Percentiles rank a stretch among this genome's conserved stretches.
phyloP scores from a whole-genome alignment of 2,888 invertebrate species.

The Cerastis rubricosa region DNA sequence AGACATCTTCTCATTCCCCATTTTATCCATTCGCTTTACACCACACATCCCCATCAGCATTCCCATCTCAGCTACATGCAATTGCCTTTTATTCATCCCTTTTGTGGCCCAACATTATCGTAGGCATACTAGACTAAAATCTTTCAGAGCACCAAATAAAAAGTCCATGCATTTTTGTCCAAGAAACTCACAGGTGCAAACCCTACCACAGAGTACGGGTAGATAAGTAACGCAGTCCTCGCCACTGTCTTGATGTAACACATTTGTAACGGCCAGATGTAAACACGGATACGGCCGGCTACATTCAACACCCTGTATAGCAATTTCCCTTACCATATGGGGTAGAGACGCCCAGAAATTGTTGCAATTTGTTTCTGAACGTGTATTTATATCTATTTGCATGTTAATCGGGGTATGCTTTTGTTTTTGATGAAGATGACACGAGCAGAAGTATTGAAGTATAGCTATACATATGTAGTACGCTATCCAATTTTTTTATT shows the following conservation, averaged over 20 bases:
- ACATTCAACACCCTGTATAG: conserved; percentile 80
- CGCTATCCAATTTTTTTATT: neutral
- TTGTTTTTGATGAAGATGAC: conserved; percentile 25
- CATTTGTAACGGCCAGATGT: conserved; percentile 89
- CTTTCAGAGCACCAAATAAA: neutral
- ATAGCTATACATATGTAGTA: neutral
- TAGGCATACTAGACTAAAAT: too few relatives aligned
- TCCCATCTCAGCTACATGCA: too few relatives aligned
- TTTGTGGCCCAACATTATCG: too few relatives aligned
- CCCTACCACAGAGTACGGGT: conserved; percentile 73
- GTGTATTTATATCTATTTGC: conserved; percentile 49
- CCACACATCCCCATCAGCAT: too few relatives aligned
- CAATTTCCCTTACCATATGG: conserved; percentile 75
- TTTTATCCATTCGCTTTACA: too few relatives aligned
- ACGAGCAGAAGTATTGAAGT: neutral
- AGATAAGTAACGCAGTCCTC: conserved; percentile 83
- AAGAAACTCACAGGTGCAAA: conserved; percentile 51
- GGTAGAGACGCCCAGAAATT: conserved; percentile 66
- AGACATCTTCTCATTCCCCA: too few relatives aligned
- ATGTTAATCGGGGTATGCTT: conserved; percentile 52
- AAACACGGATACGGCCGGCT: conserved; percentile 82
- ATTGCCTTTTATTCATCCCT: too few relatives aligned
- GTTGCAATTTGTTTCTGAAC: conserved; percentile 71
- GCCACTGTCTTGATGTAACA: conserved; percentile 86
- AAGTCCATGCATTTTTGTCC: neutral